Evolutionary conservation across 2,888 invertebrate genomes (phyloP).

Genomic region (Rambutsinella grinnellia): DNA sequence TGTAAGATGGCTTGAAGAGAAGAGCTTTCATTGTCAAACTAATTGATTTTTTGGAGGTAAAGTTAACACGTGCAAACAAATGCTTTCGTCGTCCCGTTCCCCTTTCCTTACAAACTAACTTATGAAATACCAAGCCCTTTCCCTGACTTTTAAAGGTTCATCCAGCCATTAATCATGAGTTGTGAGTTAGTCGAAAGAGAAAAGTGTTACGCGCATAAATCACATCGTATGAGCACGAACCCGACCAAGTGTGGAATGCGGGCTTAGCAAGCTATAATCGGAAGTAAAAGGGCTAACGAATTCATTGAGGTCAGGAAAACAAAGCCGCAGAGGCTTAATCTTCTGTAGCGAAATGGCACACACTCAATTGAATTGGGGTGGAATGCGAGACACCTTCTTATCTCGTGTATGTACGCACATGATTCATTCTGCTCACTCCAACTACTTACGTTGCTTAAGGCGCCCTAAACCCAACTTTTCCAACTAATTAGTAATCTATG

Average conservation of each 20-base stretch:
- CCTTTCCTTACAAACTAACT: background rate
- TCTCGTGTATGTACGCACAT: background rate
- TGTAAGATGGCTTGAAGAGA: conserved; percentile 18
- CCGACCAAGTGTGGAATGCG: too few relatives aligned
- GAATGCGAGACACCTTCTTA: background rate
- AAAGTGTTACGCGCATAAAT: background rate
- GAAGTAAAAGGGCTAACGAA: conserved; percentile 27
- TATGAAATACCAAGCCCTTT: too few relatives aligned
- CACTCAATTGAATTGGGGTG: background rate
- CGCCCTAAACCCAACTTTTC: background rate
- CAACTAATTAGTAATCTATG: background rate
- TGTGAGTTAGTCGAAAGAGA: background rate
- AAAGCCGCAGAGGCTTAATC: conserved; percentile 24
- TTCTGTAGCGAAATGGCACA: conserved; percentile 23
- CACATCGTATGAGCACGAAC: conserved; percentile 11
- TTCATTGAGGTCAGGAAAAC: conserved; percentile 32
- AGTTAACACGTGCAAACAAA: background rate
- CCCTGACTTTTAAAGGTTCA: background rate
- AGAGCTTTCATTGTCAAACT: conserved; percentile 30
- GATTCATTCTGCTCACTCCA: background rate
- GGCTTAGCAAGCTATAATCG: too few relatives aligned
- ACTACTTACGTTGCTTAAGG: background rate
- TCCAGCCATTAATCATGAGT: background rate
- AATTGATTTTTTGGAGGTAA: conserved; percentile 35
- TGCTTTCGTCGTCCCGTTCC: background rate